A percentile compares a stretch with the other conserved stretches of the same genome.
Evolutionary conservation across 2,797 vertebrate genomes (phyloP).

Genomic region (Helarctos malayanus): DNA sequence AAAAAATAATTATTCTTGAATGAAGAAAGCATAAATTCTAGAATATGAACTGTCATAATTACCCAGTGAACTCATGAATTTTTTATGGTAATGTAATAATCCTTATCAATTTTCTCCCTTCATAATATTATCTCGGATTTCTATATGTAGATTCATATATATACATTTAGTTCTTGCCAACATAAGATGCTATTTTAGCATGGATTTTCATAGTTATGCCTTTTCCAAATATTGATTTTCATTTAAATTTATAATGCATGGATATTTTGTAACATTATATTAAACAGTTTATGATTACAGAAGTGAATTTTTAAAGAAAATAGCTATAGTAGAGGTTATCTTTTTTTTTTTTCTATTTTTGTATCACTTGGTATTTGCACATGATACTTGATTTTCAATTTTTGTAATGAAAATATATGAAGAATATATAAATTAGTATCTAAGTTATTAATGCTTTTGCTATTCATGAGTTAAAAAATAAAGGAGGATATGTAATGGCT

Average conservation of each 20-base stretch:
- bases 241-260: not conserved
- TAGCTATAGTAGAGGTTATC: not conserved
- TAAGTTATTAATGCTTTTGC: constrained; percentile 45
- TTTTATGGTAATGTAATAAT: not conserved
- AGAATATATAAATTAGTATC: not conserved
- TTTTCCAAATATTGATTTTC: not conserved
- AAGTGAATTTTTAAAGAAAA: constrained; percentile 18
- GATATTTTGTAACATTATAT: constrained; percentile 1
- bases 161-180: not conserved
- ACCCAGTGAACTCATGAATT: not conserved
- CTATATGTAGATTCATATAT: not conserved
- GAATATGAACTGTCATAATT: constrained; percentile 6
- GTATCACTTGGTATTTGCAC: not conserved
- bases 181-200: not conserved
- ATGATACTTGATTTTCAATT: constrained; percentile 40
- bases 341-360: not conserved
- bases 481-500: not conserved
- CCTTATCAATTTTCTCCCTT: not conserved
- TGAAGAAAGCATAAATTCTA: not conserved
- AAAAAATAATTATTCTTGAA: not conserved
- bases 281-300: not conserved
- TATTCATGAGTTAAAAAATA: not conserved
- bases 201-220: not conserved
- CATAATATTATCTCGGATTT: not conserved
- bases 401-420: not conserved